Percentiles rank a stretch among this genome's conserved stretches.
Evolutionary conservation across 2,888 invertebrate genomes (phyloP).

Genomic region (Parapristionchus giblindavisi): DNA sequence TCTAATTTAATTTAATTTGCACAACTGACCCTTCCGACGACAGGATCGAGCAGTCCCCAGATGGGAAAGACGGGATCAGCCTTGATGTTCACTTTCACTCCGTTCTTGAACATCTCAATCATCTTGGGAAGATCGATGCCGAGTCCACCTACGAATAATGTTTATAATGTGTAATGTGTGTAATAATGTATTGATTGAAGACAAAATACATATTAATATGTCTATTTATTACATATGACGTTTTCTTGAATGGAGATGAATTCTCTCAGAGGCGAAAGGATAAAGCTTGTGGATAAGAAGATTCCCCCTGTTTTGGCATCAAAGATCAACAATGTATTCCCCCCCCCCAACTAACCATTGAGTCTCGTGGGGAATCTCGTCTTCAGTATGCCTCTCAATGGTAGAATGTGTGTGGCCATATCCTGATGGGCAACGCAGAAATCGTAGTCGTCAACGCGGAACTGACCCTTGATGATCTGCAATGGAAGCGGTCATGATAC

Average conservation of each 20-base stretch:
- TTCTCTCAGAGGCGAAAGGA: no score
- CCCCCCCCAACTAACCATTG: constrained; percentile 51
- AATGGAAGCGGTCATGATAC: constrained; percentile 13
- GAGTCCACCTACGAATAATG: constrained; percentile 50
- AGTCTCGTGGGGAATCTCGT: constrained; percentile 65
- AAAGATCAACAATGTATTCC: background rate
- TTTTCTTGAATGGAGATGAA: no score
- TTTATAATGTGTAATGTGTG: background rate
- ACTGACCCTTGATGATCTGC: constrained; percentile 67
- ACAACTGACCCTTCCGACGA: constrained; percentile 58
- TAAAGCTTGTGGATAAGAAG: no score
- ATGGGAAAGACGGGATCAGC: constrained; percentile 62
- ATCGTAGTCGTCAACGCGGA: constrained; percentile 67
- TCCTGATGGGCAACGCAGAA: constrained; percentile 67
- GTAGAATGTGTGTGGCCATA: constrained; percentile 62
- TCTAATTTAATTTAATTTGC: background rate
- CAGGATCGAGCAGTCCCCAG: constrained; percentile 65
- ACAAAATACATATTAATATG: background rate
- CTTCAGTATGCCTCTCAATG: constrained; percentile 65
- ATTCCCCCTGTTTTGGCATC: no score
- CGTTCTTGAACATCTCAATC: constrained; percentile 64
- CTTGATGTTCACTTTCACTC: constrained; percentile 62
- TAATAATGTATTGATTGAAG: no score
- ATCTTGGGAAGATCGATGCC: constrained; percentile 62
- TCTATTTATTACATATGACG: background rate